phyloP scores from a whole-genome alignment of 2,113 vertebrate genomes.

The Thymallus thymallus region DNA sequence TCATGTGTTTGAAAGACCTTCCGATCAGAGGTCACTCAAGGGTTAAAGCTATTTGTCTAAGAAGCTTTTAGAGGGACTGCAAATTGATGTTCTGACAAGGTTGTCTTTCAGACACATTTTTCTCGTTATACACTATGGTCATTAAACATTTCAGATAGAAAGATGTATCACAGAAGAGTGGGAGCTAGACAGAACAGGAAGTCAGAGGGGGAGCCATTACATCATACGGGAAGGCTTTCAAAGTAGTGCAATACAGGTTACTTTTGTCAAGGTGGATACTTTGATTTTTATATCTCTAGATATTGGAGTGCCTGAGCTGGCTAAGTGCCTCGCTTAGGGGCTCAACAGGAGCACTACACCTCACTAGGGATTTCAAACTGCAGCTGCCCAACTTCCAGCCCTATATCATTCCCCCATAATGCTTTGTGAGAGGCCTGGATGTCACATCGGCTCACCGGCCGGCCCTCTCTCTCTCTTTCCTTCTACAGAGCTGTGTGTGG shows the following conservation, averaged over 20 bases:
- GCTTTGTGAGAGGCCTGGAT: background rate
- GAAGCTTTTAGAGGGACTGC: too few relatives aligned
- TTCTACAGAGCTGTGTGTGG: background rate
- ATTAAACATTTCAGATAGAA: background rate
- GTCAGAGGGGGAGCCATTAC: background rate
- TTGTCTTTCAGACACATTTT: too few relatives aligned
- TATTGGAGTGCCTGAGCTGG: constrained; percentile 14
- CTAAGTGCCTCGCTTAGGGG: constrained; percentile 35
- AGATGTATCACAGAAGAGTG: background rate
- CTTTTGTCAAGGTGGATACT: constrained; percentile 29
- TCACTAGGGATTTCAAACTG: constrained; percentile 32
- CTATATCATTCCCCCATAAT: background rate
- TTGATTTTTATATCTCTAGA: constrained; percentile 22
- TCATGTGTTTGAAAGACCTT: too few relatives aligned
- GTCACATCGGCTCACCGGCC: background rate
- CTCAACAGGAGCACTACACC: constrained; percentile 17
- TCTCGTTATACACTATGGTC: too few relatives aligned
- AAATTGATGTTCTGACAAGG: too few relatives aligned
- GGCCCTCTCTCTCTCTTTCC: background rate
- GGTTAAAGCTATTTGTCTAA: too few relatives aligned
- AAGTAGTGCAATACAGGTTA: constrained; percentile 27
- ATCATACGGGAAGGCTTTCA: constrained; percentile 17
- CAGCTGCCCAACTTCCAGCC: constrained; percentile 24
- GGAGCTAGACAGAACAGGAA: constrained; percentile 12
- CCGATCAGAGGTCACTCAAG: too few relatives aligned